These are phyloP conservation scores for Cryptotermes secundus DNA, from an alignment of 1,140 invertebrate species.

Conservation along the genomic window DNA sequence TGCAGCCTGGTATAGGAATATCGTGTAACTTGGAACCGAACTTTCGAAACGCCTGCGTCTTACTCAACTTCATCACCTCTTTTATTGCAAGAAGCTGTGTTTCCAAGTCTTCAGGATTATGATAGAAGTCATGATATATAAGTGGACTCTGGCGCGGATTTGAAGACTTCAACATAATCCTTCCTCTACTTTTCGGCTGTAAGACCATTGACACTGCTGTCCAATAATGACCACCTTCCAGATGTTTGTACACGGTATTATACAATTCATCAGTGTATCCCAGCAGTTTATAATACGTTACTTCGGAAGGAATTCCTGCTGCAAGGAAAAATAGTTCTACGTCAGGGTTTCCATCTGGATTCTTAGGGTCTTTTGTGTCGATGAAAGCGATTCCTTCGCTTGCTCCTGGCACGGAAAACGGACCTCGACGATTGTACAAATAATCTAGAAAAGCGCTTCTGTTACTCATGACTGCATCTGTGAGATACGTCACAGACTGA, in stretches of 20 bases:
- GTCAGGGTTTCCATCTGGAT: slow-evolving; percentile 66
- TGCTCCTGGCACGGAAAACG: slow-evolving; percentile 75
- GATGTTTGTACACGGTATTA: slow-evolving; percentile 51
- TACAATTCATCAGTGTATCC: slow-evolving; percentile 57
- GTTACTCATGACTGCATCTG: slow-evolving; percentile 35
- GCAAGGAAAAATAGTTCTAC: slow-evolving; percentile 69
- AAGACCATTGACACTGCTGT: slow-evolving; percentile 69
- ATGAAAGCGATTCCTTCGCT: slow-evolving; percentile 77
- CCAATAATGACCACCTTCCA: slow-evolving; percentile 57
- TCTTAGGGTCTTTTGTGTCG: slow-evolving; percentile 64
- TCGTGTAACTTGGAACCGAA: slow-evolving; percentile 61
- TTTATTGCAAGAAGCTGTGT: slow-evolving; percentile 64
- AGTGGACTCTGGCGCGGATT: slow-evolving; percentile 75
- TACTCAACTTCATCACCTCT: slow-evolving; percentile 56
- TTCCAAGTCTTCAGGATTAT: slow-evolving; percentile 62
- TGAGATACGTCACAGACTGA: slow-evolving; percentile 45
- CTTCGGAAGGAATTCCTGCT: slow-evolving; percentile 55
- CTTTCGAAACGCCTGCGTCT: slow-evolving; percentile 58
- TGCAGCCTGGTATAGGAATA: slow-evolving; percentile 63
- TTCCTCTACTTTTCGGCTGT: slow-evolving; percentile 72
- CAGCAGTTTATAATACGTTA: slow-evolving; percentile 54
- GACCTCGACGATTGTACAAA: slow-evolving; percentile 60
- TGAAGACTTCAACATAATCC: slow-evolving; percentile 62
- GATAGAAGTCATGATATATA: slow-evolving; percentile 81
- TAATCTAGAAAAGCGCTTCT: slow-evolving; percentile 48